Evolutionary conservation across 2,888 invertebrate species (phyloP).

Genomic region (Tenthredo amoena): DNA sequence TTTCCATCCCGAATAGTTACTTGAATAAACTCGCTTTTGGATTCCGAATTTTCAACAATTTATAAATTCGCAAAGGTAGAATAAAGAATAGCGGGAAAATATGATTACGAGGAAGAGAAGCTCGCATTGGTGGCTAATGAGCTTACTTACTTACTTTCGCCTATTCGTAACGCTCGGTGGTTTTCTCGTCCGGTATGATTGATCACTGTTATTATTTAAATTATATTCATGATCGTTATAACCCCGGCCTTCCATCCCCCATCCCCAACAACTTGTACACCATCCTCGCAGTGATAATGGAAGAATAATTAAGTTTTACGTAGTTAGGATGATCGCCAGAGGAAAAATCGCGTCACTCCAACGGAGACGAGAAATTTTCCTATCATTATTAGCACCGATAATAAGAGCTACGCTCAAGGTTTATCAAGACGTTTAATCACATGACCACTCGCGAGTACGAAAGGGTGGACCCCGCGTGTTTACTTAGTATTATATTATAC

Average conservation of each 20-base stretch:
- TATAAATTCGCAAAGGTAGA: neutral
- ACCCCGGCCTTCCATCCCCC: neutral
- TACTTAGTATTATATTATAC: neutral
- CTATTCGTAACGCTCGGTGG: constrained; percentile 18
- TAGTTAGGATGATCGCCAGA: constrained; percentile 30
- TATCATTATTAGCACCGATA: constrained; percentile 6
- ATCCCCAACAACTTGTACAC: neutral
- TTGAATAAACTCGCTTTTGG: neutral
- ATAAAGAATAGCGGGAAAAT: neutral
- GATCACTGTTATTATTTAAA: constrained; percentile 48
- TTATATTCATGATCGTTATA: constrained; percentile 44
- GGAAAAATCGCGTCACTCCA: constrained; percentile 16
- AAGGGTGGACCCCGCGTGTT: constrained; percentile 8
- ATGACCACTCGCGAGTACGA: constrained; percentile 4
- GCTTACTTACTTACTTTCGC: neutral
- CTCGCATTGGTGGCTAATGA: neutral
- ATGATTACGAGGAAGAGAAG: neutral
- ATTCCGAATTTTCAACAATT: neutral
- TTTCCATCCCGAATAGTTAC: neutral
- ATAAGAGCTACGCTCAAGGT: neutral
- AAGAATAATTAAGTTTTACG: constrained; percentile 46
- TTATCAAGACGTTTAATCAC: neutral
- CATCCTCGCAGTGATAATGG: constrained; percentile 34
- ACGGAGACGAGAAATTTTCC: neutral
- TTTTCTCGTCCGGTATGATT: constrained; percentile 35